Conservation (phyloP, 2,888 invertebrate species). For the Phalangium opilio region DNA sequence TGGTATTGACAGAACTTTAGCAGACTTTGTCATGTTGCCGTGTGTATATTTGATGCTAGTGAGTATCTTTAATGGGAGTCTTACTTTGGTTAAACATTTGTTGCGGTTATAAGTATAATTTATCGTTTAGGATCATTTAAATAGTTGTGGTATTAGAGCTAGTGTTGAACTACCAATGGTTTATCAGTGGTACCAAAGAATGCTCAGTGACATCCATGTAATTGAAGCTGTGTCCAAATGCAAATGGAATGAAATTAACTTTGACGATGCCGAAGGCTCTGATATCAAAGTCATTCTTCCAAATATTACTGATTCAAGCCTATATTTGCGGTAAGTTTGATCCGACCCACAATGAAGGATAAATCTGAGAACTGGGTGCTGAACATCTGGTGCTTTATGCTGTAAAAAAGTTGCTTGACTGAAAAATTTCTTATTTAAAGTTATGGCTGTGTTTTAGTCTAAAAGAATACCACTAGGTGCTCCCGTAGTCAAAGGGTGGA, state of each 20-base stretch:
- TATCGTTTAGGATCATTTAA: neutral
- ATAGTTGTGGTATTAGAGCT: conserved; percentile 3
- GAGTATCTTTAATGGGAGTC: conserved; percentile 16
- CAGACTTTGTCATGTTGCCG: conserved; percentile 64
- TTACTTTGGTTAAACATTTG: neutral
- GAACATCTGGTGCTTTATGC: too few relatives aligned
- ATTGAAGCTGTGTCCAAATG: conserved; percentile 6
- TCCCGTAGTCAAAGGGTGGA: too few relatives aligned
- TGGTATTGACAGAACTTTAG: conserved; percentile 61
- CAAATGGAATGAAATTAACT: neutral
- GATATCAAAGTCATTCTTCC: conserved; percentile 5
- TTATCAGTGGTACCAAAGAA: conserved; percentile 12
- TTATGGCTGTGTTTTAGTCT: too few relatives aligned
- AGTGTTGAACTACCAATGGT: conserved; percentile 5
- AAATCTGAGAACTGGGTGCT: too few relatives aligned
- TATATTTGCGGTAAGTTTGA: conserved; percentile 11
- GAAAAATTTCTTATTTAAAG: too few relatives aligned
- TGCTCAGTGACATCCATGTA: conserved; percentile 6
- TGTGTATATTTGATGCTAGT: conserved; percentile 39
- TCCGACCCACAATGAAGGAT: neutral
- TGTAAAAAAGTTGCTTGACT: too few relatives aligned
- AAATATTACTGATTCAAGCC: conserved; percentile 8
- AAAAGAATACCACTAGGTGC: too few relatives aligned
- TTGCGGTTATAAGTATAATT: neutral
- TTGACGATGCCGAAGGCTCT: neutral